phyloP scores from a whole-genome alignment of 1,140 invertebrate genomes.

The Leptinotarsa texana region DNA sequence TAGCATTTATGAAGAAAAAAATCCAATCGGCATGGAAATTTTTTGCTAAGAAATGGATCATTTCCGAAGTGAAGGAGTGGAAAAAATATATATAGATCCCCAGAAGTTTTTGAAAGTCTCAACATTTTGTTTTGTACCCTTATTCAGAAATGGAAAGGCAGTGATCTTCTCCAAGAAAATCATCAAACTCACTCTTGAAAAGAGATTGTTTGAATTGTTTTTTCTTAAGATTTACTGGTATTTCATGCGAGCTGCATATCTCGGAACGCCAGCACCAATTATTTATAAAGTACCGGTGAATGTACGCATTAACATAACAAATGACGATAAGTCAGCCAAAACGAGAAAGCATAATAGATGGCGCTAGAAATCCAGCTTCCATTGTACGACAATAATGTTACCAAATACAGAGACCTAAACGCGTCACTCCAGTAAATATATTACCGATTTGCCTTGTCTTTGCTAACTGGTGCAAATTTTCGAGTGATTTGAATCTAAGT shows the following conservation, averaged over 20 bases:
- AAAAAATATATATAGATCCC: too few relatives aligned
- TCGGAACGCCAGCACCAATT: not conserved
- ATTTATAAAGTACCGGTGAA: slow-evolving; percentile 34
- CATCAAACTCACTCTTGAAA: too few relatives aligned
- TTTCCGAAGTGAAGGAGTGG: too few relatives aligned
- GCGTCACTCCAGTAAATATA: not conserved
- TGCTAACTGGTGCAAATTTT: not conserved
- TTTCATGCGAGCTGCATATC: not conserved
- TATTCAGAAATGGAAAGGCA: too few relatives aligned
- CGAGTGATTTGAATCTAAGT: not conserved
- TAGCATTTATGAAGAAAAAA: too few relatives aligned
- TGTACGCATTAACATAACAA: slow-evolving; percentile 39
- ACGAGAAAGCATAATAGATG: slow-evolving; percentile 40
- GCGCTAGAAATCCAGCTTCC: slow-evolving; percentile 19
- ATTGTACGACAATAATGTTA: slow-evolving; percentile 12
- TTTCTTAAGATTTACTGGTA: too few relatives aligned
- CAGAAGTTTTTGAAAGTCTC: too few relatives aligned
- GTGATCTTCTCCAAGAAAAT: too few relatives aligned
- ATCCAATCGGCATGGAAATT: too few relatives aligned
- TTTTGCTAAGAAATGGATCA: too few relatives aligned
- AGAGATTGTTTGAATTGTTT: too few relatives aligned
- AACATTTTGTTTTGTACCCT: too few relatives aligned
- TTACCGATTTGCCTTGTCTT: slow-evolving; percentile 1
- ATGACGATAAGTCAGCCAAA: slow-evolving; percentile 35
- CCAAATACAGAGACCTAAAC: not conserved